A percentile compares a stretch with the other conserved stretches of the same genome.
phyloP scores from a whole-genome alignment of 2,113 vertebrate genomes.

The Brienomyrus longianalis region DNA sequence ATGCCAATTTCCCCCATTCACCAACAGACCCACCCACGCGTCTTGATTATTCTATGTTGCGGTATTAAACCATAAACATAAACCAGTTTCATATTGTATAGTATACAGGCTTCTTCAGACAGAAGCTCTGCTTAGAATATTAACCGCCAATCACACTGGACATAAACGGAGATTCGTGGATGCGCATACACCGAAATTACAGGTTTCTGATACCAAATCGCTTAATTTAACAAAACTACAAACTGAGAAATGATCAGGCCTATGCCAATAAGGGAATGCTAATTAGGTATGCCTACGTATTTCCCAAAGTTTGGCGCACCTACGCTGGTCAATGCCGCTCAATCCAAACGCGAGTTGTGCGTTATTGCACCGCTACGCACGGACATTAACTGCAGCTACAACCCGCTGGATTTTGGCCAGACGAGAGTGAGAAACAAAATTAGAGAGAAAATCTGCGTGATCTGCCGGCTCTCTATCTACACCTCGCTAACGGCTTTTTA shows the following conservation, averaged over 20 bases:
- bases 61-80: not conserved
- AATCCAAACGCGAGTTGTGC: not conserved
- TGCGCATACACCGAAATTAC: not conserved
- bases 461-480: not conserved
- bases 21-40: not conserved
- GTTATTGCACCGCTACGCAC: not conserved
- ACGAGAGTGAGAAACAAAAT: not conserved
- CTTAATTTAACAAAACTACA: not conserved
- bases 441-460: not conserved
- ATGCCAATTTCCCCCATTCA: not conserved
- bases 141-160: not conserved
- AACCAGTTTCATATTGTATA: not conserved
- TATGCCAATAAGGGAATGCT: not conserved
- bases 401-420: not conserved
- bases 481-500: constrained; percentile 27
- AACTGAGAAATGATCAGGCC: not conserved
- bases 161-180: not conserved
- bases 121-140: not conserved
- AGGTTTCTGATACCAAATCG: not conserved
- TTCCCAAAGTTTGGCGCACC: not conserved
- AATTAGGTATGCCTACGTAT: not conserved
- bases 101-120: not conserved
- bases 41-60: not conserved
- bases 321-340: not conserved
- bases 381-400: not conserved